Evolutionary conservation across 2,113 vertebrate species (phyloP).

Genomic region (Spermophilus dauricus): DNA sequence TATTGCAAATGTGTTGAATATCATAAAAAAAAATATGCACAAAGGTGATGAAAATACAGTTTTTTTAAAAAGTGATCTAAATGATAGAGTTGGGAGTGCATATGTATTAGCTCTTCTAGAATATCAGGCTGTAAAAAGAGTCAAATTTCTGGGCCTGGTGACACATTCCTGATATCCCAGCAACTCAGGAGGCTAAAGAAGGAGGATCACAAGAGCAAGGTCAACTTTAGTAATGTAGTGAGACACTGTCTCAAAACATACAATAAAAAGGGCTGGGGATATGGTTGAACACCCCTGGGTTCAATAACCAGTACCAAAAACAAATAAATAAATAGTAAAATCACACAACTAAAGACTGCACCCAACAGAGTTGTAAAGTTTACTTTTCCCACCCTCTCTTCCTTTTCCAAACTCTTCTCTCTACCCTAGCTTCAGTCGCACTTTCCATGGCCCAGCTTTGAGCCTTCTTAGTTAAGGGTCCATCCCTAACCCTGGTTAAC

Average conservation of each 20-base stretch:
- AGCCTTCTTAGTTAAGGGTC: not conserved
- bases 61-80: not conserved
- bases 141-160: too few species aligned
- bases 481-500: not conserved
- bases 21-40: not conserved
- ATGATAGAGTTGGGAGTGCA: not conserved
- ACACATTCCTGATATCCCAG: too few species aligned
- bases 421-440: not conserved
- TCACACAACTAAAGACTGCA: not conserved
- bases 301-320: too few species aligned
- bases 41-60: not conserved
- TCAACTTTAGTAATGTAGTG: too few species aligned
- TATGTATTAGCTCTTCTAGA: not conserved
- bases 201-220: too few species aligned
- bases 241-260: too few species aligned
- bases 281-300: too few species aligned
- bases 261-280: too few species aligned
- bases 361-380: not conserved
- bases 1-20: not conserved
- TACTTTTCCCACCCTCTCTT: not conserved
- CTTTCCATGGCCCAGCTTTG: not conserved
- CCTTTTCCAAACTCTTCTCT: not conserved
- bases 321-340: too few species aligned
- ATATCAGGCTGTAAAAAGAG: not conserved
- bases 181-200: too few species aligned